These are phyloP conservation scores for Syngnathus rostellatus DNA, from an alignment of 2,797 vertebrate species.

Conservation along the genomic window DNA sequence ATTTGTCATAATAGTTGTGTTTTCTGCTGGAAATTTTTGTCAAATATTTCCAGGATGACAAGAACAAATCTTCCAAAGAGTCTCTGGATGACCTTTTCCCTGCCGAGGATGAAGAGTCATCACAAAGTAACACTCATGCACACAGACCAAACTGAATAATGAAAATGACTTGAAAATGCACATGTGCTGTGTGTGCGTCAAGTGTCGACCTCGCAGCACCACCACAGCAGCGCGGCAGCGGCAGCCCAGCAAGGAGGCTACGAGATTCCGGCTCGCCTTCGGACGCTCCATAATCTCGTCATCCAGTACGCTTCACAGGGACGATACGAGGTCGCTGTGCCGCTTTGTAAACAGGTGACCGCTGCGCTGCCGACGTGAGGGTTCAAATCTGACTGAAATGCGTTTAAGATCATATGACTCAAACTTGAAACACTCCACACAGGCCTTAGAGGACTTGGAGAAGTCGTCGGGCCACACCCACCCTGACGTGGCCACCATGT, in stretches of 20 bases:
- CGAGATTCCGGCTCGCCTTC: constrained; percentile 81
- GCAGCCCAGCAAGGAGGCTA: constrained; percentile 81
- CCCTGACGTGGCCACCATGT: constrained; percentile 86
- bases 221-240: constrained; percentile 56
- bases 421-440: constrained; percentile 5
- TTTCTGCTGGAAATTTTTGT: not conserved
- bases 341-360: constrained; percentile 76
- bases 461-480: constrained; percentile 85
- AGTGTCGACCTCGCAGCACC: constrained; percentile 51
- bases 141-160: not conserved
- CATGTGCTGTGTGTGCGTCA: constrained; percentile 24
- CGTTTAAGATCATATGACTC: not conserved
- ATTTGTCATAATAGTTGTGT: not conserved
- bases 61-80: constrained; percentile 55
- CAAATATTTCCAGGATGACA: constrained; percentile 29
- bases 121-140: constrained; percentile 54
- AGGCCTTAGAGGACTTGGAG: constrained; percentile 85
- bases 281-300: constrained; percentile 84
- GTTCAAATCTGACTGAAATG: too few relatives aligned
- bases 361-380: too few relatives aligned
- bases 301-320: constrained; percentile 86
- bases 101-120: constrained; percentile 72
- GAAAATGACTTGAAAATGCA: not conserved
- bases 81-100: constrained; percentile 78
- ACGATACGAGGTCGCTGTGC: constrained; percentile 83